phyloP scores from a whole-genome alignment of 2,888 invertebrate genomes.

The Muschampia staudingeri region DNA sequence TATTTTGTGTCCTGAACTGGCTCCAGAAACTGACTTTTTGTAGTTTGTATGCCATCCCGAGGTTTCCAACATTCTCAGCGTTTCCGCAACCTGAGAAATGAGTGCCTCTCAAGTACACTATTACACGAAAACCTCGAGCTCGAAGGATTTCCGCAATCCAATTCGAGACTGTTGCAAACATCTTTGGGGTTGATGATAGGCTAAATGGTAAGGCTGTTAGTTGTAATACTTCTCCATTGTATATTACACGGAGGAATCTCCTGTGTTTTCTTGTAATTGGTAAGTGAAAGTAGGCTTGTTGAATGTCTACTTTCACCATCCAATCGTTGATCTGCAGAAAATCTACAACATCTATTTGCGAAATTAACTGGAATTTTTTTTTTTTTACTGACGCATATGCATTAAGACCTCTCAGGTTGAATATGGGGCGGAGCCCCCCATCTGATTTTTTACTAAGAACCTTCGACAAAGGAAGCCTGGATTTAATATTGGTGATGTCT shows the following conservation, averaged over 20 bases:
- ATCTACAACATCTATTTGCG: background rate
- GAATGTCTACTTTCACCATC: background rate
- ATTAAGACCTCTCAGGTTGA: background rate
- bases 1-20: background rate
- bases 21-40: background rate
- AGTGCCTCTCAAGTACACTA: background rate
- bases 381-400: background rate
- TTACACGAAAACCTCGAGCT: background rate
- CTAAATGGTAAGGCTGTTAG: background rate
- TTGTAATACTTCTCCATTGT: background rate
- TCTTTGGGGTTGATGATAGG: background rate
- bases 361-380: background rate
- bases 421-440: background rate
- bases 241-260: background rate
- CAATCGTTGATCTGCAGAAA: background rate
- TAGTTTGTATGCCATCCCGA: background rate
- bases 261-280: background rate
- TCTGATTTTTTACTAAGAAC: slow-evolving; percentile 15
- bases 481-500: background rate
- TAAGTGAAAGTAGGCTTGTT: background rate
- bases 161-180: background rate
- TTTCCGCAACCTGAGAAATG: background rate
- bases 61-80: background rate
- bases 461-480: background rate
- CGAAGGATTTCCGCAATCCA: background rate